Base-by-base conservation (phyloP, 1,140 invertebrate species). In the Heliconius hewitsoni region DNA sequence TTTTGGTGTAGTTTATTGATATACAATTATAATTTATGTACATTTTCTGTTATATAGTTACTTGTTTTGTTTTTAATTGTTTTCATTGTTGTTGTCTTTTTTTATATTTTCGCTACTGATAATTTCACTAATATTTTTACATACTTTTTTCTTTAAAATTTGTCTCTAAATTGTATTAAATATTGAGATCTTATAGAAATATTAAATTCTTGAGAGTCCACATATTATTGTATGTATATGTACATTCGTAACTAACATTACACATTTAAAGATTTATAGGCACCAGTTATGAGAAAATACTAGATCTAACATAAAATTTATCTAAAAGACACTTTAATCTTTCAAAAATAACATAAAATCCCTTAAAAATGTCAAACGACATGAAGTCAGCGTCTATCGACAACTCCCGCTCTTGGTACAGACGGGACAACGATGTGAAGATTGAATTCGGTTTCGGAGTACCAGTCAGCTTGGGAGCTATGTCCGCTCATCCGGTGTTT, bases 391-490 rank as follows among this genome's bases (percentile, higher is more conserved):
- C 82, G 3, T 78, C 85, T 77, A 88, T 81, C 73, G 82, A 46
- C 70, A 89, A 74, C 8, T 73, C 77, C 3, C 86, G 89, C 3
- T 88, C 89, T 19, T 92, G 90, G 91, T 86, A 83, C 71, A 74
- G 90, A 46, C 78, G 85, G 9, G 71, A 88, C 1, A 88, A 92
- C 57, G 89, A 94, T 52, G 89, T 94, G 39, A 93, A 94, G 81
- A 91, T 94, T 19, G 93, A 94, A 83, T 90, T 94, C 16, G 90
- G 91, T 5, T 93, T 94, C 72, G 90, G 91, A 19, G 88, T 93
- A 71, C 92, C 91, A 0, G 50, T 52, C 50, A 52, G 50, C 1
- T 80, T 94, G 3, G 93, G 93, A 8, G 84, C 91, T 3, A 93
- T 94, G 93, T 89, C 86, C 0, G 90, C 93, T 1, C 91, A 93